Conservation (phyloP, 2,888 invertebrate species). For the Dioctria rufipes region DNA sequence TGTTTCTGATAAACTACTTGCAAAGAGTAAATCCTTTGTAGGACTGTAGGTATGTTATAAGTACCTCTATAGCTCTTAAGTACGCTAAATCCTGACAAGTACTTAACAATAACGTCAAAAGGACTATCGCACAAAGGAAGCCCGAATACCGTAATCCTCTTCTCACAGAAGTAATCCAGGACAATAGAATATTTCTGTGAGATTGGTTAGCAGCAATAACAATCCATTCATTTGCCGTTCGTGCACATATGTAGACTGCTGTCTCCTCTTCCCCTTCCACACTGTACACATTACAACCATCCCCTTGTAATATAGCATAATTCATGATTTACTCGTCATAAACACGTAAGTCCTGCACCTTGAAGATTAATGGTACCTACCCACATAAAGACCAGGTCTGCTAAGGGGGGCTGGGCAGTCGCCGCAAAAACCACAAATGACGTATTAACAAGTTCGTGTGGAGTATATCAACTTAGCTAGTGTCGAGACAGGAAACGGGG, state of each 20-base stretch:
- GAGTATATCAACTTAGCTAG: slow-evolving; percentile 34
- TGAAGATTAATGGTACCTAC: slow-evolving; percentile 39
- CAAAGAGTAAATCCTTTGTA: too few relatives aligned
- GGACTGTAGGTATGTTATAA: too few relatives aligned
- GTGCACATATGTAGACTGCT: neutral
- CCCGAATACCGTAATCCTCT: too few relatives aligned
- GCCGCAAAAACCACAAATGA: slow-evolving; percentile 45
- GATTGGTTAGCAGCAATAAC: slow-evolving; percentile 34
- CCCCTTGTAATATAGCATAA: slow-evolving; percentile 4
- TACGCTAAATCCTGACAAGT: too few relatives aligned
- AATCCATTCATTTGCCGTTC: neutral
- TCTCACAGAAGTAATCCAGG: neutral
- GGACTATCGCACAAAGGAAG: too few relatives aligned
- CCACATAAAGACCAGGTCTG: neutral
- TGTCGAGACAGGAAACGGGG: slow-evolving; percentile 26
- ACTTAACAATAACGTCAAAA: too few relatives aligned
- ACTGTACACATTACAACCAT: neutral
- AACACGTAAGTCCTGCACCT: slow-evolving; percentile 48
- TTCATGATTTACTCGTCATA: slow-evolving; percentile 51
- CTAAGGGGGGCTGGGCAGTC: neutral
- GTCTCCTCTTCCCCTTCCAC: neutral
- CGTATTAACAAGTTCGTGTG: slow-evolving; percentile 42
- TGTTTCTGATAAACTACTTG: too few relatives aligned
- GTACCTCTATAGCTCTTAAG: too few relatives aligned
- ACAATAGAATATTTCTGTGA: slow-evolving; percentile 16